Evolutionary conservation across 2,888 invertebrate genomes (phyloP), one percentile per base, ranked within the genome.

Genomic region (Gymnoscelis rufifasciata): DNA sequence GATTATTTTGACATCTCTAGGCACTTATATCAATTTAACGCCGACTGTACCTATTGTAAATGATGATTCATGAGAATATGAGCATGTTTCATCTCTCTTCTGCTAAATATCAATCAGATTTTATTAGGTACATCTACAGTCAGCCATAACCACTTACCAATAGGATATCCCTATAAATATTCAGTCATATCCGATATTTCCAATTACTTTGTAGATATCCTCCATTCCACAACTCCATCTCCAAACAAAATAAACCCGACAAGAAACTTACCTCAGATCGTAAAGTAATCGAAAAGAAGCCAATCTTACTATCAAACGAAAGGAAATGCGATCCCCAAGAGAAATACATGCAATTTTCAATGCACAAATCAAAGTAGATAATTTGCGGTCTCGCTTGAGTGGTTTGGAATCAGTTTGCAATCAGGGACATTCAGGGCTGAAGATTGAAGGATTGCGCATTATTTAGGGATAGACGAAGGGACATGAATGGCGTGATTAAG

Each of bases 401-500:
- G 44, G 44, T 36, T 47, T 44, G 52, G 51, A 54, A 52, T 51
- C 51, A 54, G 44, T 36, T 47, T 44, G 52, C 52, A 54, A 52
- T 51, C 51, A 54, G 44, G 43, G 14, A 38, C 36, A 50, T 50
- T 45, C 49, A 48, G 15, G 39, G 6, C 30, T 41, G 35, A 8
- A n/a, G 35, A 58, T 55, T 56, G 56, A 52, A 60, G 54, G 52
- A 51, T 49, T 28, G 45, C 38, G 44, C 48, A 47, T 52, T 52
- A 52, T 54, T 52, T 50, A 44, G 49, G 51, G 51, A 44, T 48
- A 52, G 15, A 26, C 56, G 54, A 53, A 53, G 52, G 28, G 52
- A 15, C 19, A 3, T 2, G 5, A 19, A 3, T 2, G 19, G 31
- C 23, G 35, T 55, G 48, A 56, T 57, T 54, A 54, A 52, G 54